phyloP scores from a whole-genome alignment of 1,140 invertebrate species.

The Melipona quadrifasciata region DNA sequence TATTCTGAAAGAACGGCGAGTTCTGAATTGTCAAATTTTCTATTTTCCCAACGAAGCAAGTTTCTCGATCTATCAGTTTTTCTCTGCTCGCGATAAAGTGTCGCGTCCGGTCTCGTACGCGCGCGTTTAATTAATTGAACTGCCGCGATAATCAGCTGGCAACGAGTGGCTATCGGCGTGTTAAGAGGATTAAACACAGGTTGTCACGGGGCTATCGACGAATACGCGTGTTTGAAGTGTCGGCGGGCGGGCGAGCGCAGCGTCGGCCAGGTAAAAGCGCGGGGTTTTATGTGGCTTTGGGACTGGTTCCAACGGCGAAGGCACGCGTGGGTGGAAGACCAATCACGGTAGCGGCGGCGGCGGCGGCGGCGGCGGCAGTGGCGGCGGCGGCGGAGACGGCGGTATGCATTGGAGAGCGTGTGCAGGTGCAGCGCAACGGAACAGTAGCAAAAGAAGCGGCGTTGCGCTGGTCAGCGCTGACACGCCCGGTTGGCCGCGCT shows the following conservation, averaged over 20 bases:
- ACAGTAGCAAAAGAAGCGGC: constrained; percentile 74
- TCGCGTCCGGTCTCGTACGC: too few species aligned
- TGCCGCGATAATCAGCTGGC: constrained; percentile 13
- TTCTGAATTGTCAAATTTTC: too few species aligned
- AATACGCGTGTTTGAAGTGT: constrained; percentile 32
- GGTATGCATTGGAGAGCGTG: constrained; percentile 66
- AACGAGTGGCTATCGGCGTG: constrained; percentile 25
- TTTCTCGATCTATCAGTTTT: not conserved
- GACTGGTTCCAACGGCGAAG: constrained; percentile 57
- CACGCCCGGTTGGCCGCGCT: constrained; percentile 76
- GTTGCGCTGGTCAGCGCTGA: constrained; percentile 79
- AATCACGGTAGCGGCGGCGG: constrained; percentile 63
- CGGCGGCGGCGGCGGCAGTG: constrained; percentile 3
- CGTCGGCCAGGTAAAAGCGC: constrained; percentile 21
- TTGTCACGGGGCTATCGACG: constrained; percentile 31
- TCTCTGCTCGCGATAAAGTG: not conserved
- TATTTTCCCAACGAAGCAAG: too few species aligned
- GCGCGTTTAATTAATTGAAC: constrained; percentile 30
- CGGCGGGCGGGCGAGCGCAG: not conserved
- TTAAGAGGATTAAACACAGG: constrained; percentile 45
- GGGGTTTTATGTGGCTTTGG: constrained; percentile 24
- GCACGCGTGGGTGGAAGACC: constrained; percentile 68
- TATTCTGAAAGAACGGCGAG: too few species aligned
- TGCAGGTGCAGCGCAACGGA: constrained; percentile 72
- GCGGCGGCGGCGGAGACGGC: not conserved